Percentiles rank a stretch among this genome's conserved stretches.
Conservation (phyloP, 2,113 vertebrate genomes). For the Quiscalus mexicanus region DNA sequence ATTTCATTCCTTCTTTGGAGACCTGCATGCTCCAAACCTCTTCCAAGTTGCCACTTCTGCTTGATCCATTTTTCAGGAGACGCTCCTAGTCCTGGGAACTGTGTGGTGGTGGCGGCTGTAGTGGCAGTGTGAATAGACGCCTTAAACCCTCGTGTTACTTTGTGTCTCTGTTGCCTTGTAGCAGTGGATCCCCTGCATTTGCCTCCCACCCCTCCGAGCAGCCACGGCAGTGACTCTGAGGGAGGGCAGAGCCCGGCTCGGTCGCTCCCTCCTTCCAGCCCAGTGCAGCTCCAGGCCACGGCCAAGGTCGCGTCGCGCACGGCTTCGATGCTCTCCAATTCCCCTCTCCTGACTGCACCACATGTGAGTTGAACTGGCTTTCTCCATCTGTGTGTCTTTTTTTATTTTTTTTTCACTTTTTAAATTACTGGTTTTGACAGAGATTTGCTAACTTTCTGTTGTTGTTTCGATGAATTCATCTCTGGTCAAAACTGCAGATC, state of each 20-base stretch:
- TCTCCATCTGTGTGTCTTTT: background rate
- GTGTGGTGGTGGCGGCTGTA: background rate
- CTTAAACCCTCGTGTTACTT: background rate
- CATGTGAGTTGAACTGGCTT: conserved; percentile 79
- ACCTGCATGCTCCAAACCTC: background rate
- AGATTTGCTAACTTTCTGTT: background rate
- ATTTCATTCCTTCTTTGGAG: background rate
- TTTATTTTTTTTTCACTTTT: background rate
- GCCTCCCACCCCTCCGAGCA: conserved; percentile 96
- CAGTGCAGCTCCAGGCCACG: conserved; percentile 75
- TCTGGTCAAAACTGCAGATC: conserved; percentile 1
- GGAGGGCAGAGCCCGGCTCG: conserved; percentile 91
- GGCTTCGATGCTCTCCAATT: conserved; percentile 88
- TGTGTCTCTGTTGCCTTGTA: conserved; percentile 30
- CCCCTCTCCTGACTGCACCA: conserved; percentile 94
- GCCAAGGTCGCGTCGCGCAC: conserved; percentile 79
- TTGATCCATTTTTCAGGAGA: background rate
- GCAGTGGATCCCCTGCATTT: conserved; percentile 87
- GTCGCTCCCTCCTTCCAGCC: conserved; percentile 86
- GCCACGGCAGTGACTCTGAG: conserved; percentile 94
- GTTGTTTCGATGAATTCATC: background rate
- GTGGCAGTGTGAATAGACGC: background rate
- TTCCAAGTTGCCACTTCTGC: background rate
- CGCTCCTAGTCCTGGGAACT: background rate
- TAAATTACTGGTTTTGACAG: background rate